Percentiles rank a stretch among this genome's conserved stretches.
phyloP scores from a whole-genome alignment of 1,140 invertebrate genomes.

The Brachionus asplanchnoidis region DNA sequence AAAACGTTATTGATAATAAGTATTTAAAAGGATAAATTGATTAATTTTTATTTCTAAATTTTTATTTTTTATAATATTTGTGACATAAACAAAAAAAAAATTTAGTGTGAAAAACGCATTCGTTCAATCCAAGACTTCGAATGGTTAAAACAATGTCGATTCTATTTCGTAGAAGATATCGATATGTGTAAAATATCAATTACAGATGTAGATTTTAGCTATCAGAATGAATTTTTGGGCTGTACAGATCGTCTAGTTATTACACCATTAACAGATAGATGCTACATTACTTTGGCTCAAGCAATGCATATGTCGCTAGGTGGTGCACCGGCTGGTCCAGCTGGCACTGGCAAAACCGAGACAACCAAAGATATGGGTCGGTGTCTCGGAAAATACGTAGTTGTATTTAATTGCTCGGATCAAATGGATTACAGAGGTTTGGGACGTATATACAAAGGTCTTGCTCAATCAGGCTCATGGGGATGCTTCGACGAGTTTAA shows the following conservation, averaged over 20 bases:
- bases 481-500: conserved; percentile 77
- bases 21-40: no score
- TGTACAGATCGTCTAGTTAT: conserved; percentile 92
- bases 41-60: conserved; percentile 48
- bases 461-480: conserved; percentile 58
- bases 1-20: no score
- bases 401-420: conserved; percentile 96
- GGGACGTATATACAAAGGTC: conserved; percentile 62
- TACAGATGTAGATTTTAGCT: conserved; percentile 87
- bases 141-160: conserved; percentile 91
- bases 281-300: conserved; percentile 92
- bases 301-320: conserved; percentile 91
- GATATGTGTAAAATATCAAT: conserved; percentile 87
- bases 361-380: conserved; percentile 97
- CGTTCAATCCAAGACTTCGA: conserved; percentile 84
- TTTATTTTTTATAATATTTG: conserved; percentile 46
- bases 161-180: conserved; percentile 91
- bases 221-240: conserved; percentile 94
- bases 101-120: conserved; percentile 69
- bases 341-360: conserved; percentile 93
- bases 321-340: conserved; percentile 86
- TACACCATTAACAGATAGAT: conserved; percentile 89
- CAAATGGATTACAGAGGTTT: conserved; percentile 89
- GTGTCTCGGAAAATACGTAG: conserved; percentile 91
- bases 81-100: neutral